Evolutionary conservation across 2,888 invertebrate genomes (phyloP).

Genomic region (Eupeodes latifasciatus): DNA sequence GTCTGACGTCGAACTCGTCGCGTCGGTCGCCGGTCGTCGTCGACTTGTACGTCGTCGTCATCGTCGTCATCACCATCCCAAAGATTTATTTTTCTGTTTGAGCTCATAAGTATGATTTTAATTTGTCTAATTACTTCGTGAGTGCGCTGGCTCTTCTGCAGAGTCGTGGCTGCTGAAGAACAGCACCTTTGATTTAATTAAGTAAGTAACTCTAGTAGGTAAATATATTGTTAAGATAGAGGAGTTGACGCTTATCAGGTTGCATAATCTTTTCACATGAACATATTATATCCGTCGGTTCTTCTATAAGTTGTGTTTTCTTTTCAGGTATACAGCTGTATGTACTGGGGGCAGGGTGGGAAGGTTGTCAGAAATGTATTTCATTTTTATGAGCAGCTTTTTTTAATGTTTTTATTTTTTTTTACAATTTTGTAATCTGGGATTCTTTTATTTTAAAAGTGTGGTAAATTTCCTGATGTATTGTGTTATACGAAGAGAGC

Average conservation of each 20-base stretch:
- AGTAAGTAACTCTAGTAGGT: conserved; percentile 66
- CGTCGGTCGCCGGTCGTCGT: neutral
- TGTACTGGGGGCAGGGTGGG: neutral
- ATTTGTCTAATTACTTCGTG: conserved; percentile 75
- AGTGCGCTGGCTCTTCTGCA: conserved; percentile 29
- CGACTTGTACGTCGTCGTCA: neutral
- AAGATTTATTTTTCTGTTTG: conserved; percentile 33
- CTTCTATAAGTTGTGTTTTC: neutral
- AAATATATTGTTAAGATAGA: conserved; percentile 9
- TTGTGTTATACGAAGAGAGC: conserved; percentile 37
- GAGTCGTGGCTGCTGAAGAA: conserved; percentile 24
- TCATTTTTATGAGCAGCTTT: conserved; percentile 46
- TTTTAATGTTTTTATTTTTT: neutral
- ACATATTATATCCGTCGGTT: conserved; percentile 54
- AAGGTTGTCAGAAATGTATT: conserved; percentile 47
- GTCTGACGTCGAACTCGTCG: conserved; percentile 4
- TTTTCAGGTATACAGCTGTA: neutral
- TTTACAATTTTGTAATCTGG: conserved; percentile 52
- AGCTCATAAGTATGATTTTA: conserved; percentile 65
- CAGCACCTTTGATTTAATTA: conserved; percentile 73
- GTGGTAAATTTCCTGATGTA: conserved; percentile 52
- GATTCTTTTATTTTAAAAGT: conserved; percentile 54
- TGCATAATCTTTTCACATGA: conserved; percentile 76
- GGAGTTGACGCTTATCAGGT: conserved; percentile 72
- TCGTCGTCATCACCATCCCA: neutral